These are phyloP conservation scores for Dunckerocampus dactyliophorus DNA, from an alignment of 2,113 vertebrate genomes.

Conservation along the genomic window DNA sequence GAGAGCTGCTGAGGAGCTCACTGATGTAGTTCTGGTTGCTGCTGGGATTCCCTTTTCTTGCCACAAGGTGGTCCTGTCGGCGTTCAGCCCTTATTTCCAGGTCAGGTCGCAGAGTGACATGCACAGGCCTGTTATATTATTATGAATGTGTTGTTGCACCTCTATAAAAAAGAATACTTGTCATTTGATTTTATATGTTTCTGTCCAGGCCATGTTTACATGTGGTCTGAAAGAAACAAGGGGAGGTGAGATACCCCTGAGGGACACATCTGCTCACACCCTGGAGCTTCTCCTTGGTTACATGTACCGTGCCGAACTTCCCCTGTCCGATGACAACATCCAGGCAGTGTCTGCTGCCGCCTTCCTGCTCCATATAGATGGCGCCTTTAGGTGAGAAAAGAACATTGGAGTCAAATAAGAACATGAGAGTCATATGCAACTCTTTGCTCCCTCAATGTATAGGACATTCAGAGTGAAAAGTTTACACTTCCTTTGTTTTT, in stretches of 20 bases:
- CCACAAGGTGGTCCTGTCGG: conserved; percentile 84
- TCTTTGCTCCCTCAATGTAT: not conserved
- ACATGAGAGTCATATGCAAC: not conserved
- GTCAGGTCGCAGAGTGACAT: conserved; percentile 32
- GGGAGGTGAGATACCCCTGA: conserved; percentile 75
- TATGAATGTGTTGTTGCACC: too few species aligned
- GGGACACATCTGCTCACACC: conserved; percentile 78
- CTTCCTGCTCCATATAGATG: conserved; percentile 87
- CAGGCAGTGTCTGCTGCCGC: conserved; percentile 81
- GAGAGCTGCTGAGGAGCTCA: conserved; percentile 77
- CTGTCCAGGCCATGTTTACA: conserved; percentile 80
- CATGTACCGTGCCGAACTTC: conserved; percentile 79
- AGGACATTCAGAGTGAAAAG: not conserved
- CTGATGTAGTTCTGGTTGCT: conserved; percentile 81
- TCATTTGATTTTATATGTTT: not conserved
- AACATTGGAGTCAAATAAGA: too few species aligned
- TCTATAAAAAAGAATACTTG: not conserved
- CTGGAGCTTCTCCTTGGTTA: conserved; percentile 76
- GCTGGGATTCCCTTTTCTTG: conserved; percentile 82
- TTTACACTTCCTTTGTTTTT: not conserved
- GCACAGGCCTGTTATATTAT: not conserved
- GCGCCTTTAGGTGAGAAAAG: conserved; percentile 66
- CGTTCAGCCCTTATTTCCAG: conserved; percentile 88
- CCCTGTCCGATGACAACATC: conserved; percentile 75
- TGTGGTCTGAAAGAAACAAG: conserved; percentile 83